Base-by-base conservation (phyloP, 2,113 vertebrate species). In the Brienomyrus brachyistius region DNA sequence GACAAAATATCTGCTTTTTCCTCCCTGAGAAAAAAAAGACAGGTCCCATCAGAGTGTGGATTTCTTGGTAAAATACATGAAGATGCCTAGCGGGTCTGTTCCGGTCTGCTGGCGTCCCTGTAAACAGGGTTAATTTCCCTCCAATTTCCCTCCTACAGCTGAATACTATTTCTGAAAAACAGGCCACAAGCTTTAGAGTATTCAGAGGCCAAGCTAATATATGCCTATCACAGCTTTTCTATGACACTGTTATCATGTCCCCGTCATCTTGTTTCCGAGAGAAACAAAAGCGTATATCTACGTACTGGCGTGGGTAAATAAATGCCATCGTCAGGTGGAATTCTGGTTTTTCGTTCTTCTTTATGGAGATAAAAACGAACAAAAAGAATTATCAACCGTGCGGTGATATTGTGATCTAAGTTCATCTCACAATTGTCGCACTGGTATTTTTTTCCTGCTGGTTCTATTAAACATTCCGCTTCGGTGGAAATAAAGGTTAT, bases 381-480 rank as follows among this genome's bases (percentile, higher is more conserved):
- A 51, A 50, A 21, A 77, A 50, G 13, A 50, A 31, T 31, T 23
- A 45, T 19, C 52, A 77, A 9, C 23, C 70, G 43, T 13, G 23
- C 50, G 15, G 66, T 17, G n/a, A 17, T 27, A 10, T 8, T 17
- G 19, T 88, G 50, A 2, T 48, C n/a, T 5, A 54, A 56, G 31
- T 89, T 82, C 77, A 80, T 51, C 11, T 77, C 47, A 52, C 5
- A 21, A 51, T 88, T 11, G 27, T 74, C 31, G 59, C 43, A 48
- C 59, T 23, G 45, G 59, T 62, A 45, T 66, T 70, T 47, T n/a
- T 43, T 13, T 40, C 1, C 13, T 4, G 27, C 66, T 27, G 5
- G n/a, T 77, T 88, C 43, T 88, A n/a, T 48, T 52, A 80, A 80
- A 89, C 88, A 89, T 89, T 89, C 87, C 43, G 4, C 52, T 62